Evolutionary conservation across 2,797 vertebrate genomes (phyloP).

Genomic region (Vireo griseus): DNA sequence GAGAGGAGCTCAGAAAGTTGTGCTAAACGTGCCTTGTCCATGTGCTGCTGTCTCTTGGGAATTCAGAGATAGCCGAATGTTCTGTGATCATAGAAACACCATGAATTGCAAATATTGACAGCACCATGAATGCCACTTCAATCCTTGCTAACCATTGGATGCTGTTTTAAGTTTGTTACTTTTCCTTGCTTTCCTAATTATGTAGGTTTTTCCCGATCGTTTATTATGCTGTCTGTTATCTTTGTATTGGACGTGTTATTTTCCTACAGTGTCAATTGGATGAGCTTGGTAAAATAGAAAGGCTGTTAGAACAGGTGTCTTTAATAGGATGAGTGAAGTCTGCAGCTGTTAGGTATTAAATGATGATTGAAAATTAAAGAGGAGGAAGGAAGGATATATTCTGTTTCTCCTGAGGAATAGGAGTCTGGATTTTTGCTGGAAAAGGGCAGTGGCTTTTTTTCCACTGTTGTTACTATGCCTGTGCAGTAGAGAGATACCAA

Average conservation of each 20-base stretch:
- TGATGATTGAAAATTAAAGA: background rate
- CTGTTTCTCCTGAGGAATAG: background rate
- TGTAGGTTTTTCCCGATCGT: accelerated
- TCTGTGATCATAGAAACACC: background rate
- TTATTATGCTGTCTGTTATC: background rate
- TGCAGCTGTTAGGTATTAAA: background rate
- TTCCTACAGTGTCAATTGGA: background rate
- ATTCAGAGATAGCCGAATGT: background rate
- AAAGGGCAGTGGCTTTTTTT: background rate
- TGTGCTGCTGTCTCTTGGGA: background rate
- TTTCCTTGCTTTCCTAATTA: background rate
- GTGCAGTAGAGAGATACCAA: background rate
- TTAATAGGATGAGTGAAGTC: background rate
- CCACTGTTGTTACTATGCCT: background rate
- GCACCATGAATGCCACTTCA: background rate
- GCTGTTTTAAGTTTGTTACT: background rate
- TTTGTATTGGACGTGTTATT: background rate
- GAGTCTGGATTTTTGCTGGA: background rate
- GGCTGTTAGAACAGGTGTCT: background rate
- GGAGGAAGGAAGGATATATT: background rate
- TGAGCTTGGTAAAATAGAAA: background rate
- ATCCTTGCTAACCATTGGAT: background rate
- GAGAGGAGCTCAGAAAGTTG: background rate
- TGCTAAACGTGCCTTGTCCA: accelerated
- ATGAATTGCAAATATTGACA: background rate